Conservation (phyloP, 2,888 invertebrate genomes). For the Laspeyria flexula region DNA sequence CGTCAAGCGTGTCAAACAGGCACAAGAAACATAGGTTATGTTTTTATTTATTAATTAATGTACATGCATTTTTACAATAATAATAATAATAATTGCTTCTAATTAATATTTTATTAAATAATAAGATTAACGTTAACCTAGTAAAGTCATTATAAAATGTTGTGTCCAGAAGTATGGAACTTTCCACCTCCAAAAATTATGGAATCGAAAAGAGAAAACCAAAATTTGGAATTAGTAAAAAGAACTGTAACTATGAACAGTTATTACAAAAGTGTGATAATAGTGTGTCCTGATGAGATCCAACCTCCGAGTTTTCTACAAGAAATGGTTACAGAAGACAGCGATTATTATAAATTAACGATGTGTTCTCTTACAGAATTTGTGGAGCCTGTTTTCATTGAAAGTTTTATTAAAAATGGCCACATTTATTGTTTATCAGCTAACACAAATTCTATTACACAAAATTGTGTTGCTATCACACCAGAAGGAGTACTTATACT, state of each 20-base stretch:
- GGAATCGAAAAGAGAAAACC: slow-evolving; percentile 48
- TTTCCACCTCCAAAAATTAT: slow-evolving; percentile 73
- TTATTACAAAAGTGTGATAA: slow-evolving; percentile 72
- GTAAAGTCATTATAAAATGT: slow-evolving; percentile 27
- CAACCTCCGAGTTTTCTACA: slow-evolving; percentile 59
- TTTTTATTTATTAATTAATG: no score
- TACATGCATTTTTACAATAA: no score
- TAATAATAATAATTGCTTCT: no score
- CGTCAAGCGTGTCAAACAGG: no score
- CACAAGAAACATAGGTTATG: no score
- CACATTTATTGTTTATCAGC: slow-evolving; percentile 64
- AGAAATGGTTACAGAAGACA: slow-evolving; percentile 65
- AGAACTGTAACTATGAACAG: slow-evolving; percentile 60
- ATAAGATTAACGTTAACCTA: no score
- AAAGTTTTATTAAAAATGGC: slow-evolving; percentile 71
- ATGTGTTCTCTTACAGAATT: slow-evolving; percentile 65
- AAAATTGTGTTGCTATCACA: slow-evolving; percentile 71
- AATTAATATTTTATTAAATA: no score
- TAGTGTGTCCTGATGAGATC: slow-evolving; percentile 75
- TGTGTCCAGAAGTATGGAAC: slow-evolving; percentile 73
- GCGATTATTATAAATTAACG: slow-evolving; percentile 67
- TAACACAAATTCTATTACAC: slow-evolving; percentile 65
- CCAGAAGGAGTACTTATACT: slow-evolving; percentile 70
- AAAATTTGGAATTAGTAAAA: slow-evolving; percentile 49
- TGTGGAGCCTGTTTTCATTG: slow-evolving; percentile 64